Evolutionary conservation across 1,140 invertebrate genomes (phyloP), one percentile per base, ranked within the genome.

Genomic region (Batillaria attramentaria): DNA sequence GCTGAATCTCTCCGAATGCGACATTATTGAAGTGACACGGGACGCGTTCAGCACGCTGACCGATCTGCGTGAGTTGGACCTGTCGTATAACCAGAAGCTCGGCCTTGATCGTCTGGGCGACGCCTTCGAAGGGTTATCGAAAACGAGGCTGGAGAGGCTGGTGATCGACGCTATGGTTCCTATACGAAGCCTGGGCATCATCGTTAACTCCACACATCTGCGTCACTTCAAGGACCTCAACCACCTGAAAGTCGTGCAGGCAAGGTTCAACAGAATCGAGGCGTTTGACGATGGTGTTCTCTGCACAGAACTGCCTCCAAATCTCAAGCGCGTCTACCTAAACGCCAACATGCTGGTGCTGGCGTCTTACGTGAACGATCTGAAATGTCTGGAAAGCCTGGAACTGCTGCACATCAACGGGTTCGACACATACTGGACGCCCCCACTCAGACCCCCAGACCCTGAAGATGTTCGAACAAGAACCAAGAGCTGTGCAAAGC

Each of bases 1-100:
- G 16, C 60, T 85, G 3, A 77, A 83, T 42, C 10, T 85, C 6
- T 80, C 80, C 18, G n/a, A 33, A 24, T 79, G 75, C 46, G 13
- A 37, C 43, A 70, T 82, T 24, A 13, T 13, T 43, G 79, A 39
- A 43, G 74, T 79, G 42, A 35, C 42, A 43, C 43, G n/a, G 24
- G 75, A 78, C 2, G 65, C 72, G 33, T 81, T 77, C 68, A 33
- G 28, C 31, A 24, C 37, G 16, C 39, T 78, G 6, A 41, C 33
- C 41, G 57, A 78, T n/a, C 73, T 82, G 42, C 35, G 54, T 42
- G 43, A 18, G 2, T 39, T 82, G 39, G 72, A 79, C 50, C 37
- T 82, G 39, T 82, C 78, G 20, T 43, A 18, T 10, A 82, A 82
- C 46, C 10, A 62, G 10, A 35, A 50, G 13, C 72, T 80, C 2